Base-by-base conservation (phyloP, 35 echinoderm and acorn worm genomes). In the Anneissia japonica region DNA sequence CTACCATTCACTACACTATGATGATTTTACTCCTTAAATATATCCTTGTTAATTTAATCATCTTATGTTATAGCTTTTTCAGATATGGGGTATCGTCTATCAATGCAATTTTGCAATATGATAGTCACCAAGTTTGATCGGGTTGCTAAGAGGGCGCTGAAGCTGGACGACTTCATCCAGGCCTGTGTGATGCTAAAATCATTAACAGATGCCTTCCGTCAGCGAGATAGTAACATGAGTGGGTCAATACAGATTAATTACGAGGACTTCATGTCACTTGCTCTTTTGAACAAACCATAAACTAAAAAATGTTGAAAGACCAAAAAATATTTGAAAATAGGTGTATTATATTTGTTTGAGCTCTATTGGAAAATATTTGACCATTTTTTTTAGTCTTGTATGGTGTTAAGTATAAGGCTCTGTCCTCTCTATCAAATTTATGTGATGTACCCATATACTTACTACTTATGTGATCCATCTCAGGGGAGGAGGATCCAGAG, bases 231-330 rank as follows among this genome's bases (percentile, higher is more conserved):
- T 0, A 89, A 91, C 35, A 55, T 94, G 38, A 89, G 35, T 31
- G 96, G 96, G 5, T 81, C 76, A 11, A 99, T 99, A 29, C 80
- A 83, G 0, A 89, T 99, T 30, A 88, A 83, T 74, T 99, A 99
- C 51, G 96, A 99, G 76, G 96, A 99, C 36, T 99, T 99, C 73
- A 92, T 99, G 91, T 91, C 85, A 6, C 75, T 95, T 75, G 89
- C 79, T 14, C 74, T 95, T 7, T 80, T 88, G 21, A 91, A 95
- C 41, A 93, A 79, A 79, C 92, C 92, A 82, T 93, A 32, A 93
- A 38, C 17, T 77, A n/a, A n/a, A n/a, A n/a, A n/a, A n/a, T n/a
- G n/a, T n/a, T n/a, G n/a, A n/a, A n/a, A n/a, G n/a, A n/a, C n/a
- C n/a, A n/a, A n/a, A n/a, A n/a, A n/a, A n/a, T n/a, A n/a, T n/a